Evolutionary conservation across 2,113 vertebrate species (phyloP).

Genomic region (Mustela nigripes): DNA sequence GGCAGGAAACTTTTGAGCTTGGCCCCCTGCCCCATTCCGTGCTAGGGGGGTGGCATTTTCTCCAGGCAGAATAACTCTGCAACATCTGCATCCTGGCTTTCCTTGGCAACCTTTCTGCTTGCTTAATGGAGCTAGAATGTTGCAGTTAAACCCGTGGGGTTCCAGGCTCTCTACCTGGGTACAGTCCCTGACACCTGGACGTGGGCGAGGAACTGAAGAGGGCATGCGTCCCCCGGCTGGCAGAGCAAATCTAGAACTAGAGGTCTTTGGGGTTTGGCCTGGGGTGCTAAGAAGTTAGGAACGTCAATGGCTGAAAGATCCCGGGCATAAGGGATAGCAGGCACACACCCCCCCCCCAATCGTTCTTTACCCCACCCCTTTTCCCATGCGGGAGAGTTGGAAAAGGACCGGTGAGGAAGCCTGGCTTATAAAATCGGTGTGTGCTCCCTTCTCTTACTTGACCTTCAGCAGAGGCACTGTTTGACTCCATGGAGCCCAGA

Average conservation of each 20-base stretch:
- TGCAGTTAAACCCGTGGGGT: background rate
- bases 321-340: background rate
- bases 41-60: slow-evolving; percentile 35
- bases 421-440: background rate
- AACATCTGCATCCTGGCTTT: slow-evolving; percentile 61
- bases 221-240: background rate
- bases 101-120: background rate
- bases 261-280: background rate
- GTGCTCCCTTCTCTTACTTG: background rate
- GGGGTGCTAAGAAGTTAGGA: background rate
- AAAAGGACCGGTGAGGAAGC: background rate
- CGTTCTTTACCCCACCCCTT: background rate
- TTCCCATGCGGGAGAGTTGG: background rate
- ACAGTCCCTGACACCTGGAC: background rate
- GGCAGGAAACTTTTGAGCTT: slow-evolving; percentile 58
- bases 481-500: background rate
- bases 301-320: background rate
- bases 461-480: background rate
- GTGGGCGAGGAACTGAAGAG: too few relatives aligned
- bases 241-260: background rate
- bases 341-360: too few relatives aligned
- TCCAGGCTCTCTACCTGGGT: background rate
- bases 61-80: background rate
- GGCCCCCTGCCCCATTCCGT: slow-evolving; percentile 46
- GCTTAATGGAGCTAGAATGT: background rate